A percentile compares a stretch with the other conserved stretches of the same genome.
Evolutionary conservation across 2,113 vertebrate species (phyloP).

Genomic region (Scalopus aquaticus): DNA sequence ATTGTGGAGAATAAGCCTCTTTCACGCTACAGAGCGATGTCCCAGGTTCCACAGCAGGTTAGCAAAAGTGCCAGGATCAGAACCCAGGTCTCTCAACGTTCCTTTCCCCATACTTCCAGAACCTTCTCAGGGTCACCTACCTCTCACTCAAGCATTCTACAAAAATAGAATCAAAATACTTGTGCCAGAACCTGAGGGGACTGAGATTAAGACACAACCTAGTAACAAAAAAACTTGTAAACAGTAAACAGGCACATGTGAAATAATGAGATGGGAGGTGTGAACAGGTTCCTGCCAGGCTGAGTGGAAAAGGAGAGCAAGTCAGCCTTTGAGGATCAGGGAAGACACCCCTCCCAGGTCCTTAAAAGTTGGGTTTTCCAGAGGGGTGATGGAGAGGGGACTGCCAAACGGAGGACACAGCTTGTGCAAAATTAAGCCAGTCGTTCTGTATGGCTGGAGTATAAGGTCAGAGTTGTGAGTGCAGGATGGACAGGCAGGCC

Average conservation of each 20-base stretch:
- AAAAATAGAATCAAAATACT: not conserved
- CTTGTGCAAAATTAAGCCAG: not conserved
- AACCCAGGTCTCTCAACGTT: not conserved
- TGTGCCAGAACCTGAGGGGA: not conserved
- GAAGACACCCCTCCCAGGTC: not conserved
- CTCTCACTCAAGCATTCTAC: not conserved
- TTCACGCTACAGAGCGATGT: not conserved
- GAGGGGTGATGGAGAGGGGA: fast-evolving
- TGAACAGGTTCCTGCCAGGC: not conserved
- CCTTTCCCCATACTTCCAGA: constrained; percentile 25
- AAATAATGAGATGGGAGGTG: not conserved
- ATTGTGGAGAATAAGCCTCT: not conserved
- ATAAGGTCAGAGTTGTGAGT: not conserved
- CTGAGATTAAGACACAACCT: not conserved
- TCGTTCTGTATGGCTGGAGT: not conserved
- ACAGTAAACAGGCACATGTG: not conserved
- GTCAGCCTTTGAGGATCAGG: not conserved
- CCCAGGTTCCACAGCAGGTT: not conserved
- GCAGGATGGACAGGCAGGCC: not conserved
- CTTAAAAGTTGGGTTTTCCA: too few relatives aligned
- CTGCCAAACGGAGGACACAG: not conserved
- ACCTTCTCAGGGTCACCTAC: not conserved
- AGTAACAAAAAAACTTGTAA: not conserved
- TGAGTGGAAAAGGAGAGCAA: too few relatives aligned
- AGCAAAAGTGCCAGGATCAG: not conserved